A percentile compares a stretch with the other conserved stretches of the same genome.
These are phyloP conservation scores for Diphyllodes magnificus DNA, from an alignment of 2,113 vertebrate species.

Conservation along the genomic window DNA sequence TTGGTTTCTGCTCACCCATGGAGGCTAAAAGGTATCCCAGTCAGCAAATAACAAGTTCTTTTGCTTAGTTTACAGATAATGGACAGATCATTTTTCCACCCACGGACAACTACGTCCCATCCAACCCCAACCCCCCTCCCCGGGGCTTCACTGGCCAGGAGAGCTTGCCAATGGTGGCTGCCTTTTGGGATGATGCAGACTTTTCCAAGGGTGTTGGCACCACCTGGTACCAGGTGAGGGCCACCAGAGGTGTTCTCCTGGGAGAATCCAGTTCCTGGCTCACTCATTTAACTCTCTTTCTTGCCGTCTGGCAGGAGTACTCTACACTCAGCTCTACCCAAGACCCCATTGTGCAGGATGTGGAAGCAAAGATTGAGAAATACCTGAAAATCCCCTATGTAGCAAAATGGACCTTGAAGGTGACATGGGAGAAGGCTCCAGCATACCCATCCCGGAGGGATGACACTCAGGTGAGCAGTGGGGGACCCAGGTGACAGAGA, in stretches of 20 bases:
- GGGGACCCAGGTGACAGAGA: not conserved
- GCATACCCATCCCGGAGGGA: not conserved
- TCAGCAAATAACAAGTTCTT: not conserved
- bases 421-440: constrained; percentile 65
- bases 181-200: constrained; percentile 76
- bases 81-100: constrained; percentile 76
- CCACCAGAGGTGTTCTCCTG: not conserved
- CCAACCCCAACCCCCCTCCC: constrained; percentile 63
- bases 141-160: constrained; percentile 44
- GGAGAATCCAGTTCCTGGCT: not conserved
- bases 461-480: not conserved
- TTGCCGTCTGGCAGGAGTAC: constrained; percentile 40
- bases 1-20: not conserved
- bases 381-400: constrained; percentile 25
- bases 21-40: not conserved
- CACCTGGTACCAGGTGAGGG: constrained; percentile 71
- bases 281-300: not conserved
- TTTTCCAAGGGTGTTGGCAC: constrained; percentile 62
- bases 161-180: constrained; percentile 56
- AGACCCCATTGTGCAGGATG: not conserved
- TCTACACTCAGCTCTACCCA: not conserved
- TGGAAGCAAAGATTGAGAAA: constrained; percentile 59
- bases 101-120: constrained; percentile 38
- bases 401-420: constrained; percentile 76
- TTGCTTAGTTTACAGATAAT: constrained; percentile 76